These are phyloP conservation scores for Xestia rhomboidea DNA, from an alignment of 2,888 invertebrate genomes.

Conservation along the genomic window DNA sequence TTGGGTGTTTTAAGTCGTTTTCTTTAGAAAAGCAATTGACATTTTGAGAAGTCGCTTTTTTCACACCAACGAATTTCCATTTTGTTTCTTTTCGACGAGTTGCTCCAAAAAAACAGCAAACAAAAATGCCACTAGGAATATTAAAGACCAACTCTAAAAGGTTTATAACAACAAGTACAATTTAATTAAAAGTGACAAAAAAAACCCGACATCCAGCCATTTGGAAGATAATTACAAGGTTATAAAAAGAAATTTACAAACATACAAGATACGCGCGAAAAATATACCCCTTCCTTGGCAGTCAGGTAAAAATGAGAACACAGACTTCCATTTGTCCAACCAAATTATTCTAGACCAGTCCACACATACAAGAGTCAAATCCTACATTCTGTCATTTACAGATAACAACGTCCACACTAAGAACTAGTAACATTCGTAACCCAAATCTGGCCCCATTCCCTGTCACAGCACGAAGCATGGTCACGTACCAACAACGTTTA, in stretches of 20 bases:
- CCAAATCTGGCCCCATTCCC: conserved; percentile 57
- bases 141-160: too few species aligned
- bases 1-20: not conserved
- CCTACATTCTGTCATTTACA: conserved; percentile 12
- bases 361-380: not conserved
- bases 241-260: too few species aligned
- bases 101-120: not conserved
- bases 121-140: not conserved
- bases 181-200: too few species aligned
- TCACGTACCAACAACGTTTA: conserved; percentile 57
- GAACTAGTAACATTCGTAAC: conserved; percentile 45
- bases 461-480: conserved; percentile 36
- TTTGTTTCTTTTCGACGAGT: not conserved
- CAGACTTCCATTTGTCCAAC: not conserved
- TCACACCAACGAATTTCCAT: not conserved
- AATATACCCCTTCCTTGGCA: too few species aligned
- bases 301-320: not conserved
- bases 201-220: too few species aligned
- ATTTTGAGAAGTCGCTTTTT: not conserved
- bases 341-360: not conserved
- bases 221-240: too few species aligned
- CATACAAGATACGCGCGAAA: too few species aligned
- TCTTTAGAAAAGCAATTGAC: not conserved
- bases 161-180: too few species aligned
- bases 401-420: conserved; percentile 31